A percentile compares a stretch with the other conserved stretches of the same genome.
These are phyloP conservation scores for Drosophila antonietae DNA, from an alignment of 2,888 invertebrate species.

Conservation along the genomic window DNA sequence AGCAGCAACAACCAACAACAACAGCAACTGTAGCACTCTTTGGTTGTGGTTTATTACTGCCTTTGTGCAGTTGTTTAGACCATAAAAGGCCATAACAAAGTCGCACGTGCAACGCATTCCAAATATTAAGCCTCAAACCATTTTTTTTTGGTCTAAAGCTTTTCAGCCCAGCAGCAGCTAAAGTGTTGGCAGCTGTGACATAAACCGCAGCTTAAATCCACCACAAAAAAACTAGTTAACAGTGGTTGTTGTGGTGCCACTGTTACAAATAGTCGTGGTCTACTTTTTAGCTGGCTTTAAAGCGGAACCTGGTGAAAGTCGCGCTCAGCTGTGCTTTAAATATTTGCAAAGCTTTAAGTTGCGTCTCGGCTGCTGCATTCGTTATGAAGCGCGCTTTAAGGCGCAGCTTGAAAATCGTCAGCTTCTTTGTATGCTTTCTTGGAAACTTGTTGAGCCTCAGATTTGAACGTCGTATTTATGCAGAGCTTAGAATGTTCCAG, in stretches of 20 bases:
- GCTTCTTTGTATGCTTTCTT: conserved; percentile 28
- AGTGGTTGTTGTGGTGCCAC: neutral
- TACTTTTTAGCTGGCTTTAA: conserved; percentile 24
- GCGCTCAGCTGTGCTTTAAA: conserved; percentile 1
- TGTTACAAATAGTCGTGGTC: conserved; percentile 11
- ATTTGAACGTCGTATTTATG: neutral
- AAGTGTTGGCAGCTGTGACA: conserved; percentile 11
- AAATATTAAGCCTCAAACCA: conserved; percentile 25
- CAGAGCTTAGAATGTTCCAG: too few relatives aligned
- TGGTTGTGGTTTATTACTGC: conserved; percentile 30
- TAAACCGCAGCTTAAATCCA: conserved; percentile 26
- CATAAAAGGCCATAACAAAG: conserved; percentile 51
- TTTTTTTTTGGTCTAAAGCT: conserved; percentile 36
- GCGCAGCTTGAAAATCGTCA: neutral
- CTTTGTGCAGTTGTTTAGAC: conserved; percentile 53
- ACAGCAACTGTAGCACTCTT: conserved; percentile 37
- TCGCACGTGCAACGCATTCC: conserved; percentile 51
- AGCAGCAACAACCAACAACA: conserved; percentile 1
- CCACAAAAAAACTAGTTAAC: conserved; percentile 9
- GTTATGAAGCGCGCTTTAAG: conserved; percentile 6
- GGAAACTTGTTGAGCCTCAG: too few relatives aligned
- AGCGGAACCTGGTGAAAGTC: conserved; percentile 24
- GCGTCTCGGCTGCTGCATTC: neutral
- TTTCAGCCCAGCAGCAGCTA: conserved; percentile 9
- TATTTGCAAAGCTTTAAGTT: conserved; percentile 17